Percentiles rank a stretch among this genome's conserved stretches.
phyloP scores from a whole-genome alignment of 2,888 invertebrate genomes.

The Chloroclysta siterata region DNA sequence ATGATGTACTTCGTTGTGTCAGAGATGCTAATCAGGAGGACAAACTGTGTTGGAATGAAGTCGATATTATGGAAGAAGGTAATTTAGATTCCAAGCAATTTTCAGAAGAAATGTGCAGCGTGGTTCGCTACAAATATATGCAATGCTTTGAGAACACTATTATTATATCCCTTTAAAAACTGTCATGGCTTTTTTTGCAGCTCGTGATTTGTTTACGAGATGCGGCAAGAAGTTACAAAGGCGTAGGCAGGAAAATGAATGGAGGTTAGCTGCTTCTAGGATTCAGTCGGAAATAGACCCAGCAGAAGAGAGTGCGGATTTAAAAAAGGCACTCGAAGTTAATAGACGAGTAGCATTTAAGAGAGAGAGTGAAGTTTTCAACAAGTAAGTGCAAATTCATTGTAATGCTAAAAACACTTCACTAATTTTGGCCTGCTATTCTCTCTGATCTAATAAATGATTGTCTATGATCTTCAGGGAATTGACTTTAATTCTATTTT shows the following conservation, averaged over 20 bases:
- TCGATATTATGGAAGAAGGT: constrained; percentile 79
- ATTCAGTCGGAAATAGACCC: constrained; percentile 83
- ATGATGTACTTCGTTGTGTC: constrained; percentile 78
- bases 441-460: too few relatives aligned
- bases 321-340: constrained; percentile 83
- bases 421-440: too few relatives aligned
- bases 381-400: constrained; percentile 71
- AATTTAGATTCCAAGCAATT: constrained; percentile 15
- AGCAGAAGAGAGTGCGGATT: constrained; percentile 79
- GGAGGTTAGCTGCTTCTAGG: constrained; percentile 84
- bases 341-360: constrained; percentile 80
- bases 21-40: constrained; percentile 72
- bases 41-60: constrained; percentile 72
- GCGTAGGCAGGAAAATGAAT: constrained; percentile 87
- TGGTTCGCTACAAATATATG: too few relatives aligned
- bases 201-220: constrained; percentile 87
- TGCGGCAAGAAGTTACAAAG: constrained; percentile 87
- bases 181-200: constrained; percentile 57
- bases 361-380: constrained; percentile 82
- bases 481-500: too few relatives aligned
- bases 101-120: too few relatives aligned
- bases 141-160: too few relatives aligned
- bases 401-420: too few relatives aligned
- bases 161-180: not conserved
- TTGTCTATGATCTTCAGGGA: too few relatives aligned